A percentile compares a stretch with the other conserved stretches of the same genome.
These are phyloP conservation scores for Malurus elegans DNA, from an alignment of 2,113 vertebrate species.

Conservation along the genomic window DNA sequence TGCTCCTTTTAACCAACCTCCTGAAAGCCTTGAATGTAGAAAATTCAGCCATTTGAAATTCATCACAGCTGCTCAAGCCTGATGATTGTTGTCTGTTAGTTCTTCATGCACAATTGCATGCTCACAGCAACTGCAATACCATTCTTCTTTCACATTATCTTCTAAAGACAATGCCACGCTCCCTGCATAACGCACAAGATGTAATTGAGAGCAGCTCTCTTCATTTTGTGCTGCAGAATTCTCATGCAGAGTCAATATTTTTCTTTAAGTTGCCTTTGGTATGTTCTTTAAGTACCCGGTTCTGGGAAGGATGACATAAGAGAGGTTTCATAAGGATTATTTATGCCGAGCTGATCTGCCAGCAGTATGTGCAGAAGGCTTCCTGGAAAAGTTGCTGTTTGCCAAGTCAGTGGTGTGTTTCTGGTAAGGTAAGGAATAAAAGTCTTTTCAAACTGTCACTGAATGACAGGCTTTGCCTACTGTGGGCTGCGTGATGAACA, in stretches of 20 bases:
- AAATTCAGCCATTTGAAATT: conserved; percentile 9
- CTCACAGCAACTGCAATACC: not conserved
- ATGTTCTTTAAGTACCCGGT: not conserved
- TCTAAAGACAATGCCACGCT: not conserved
- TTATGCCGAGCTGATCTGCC: not conserved
- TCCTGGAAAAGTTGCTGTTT: conserved; percentile 12
- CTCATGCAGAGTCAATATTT: not conserved
- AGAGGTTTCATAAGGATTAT: not conserved
- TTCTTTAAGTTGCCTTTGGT: not conserved
- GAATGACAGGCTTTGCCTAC: conserved; percentile 26
- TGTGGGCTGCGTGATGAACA: not conserved
- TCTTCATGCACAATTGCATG: conserved; percentile 1
- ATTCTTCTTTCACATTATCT: not conserved
- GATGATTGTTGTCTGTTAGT: not conserved
- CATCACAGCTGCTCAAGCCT: not conserved
- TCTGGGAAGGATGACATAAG: not conserved
- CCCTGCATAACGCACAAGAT: not conserved
- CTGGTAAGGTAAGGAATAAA: conserved; percentile 18
- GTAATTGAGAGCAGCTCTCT: not conserved
- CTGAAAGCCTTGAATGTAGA: not conserved
- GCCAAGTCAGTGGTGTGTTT: not conserved
- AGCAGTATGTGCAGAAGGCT: not conserved
- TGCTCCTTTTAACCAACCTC: not conserved
- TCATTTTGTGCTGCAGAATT: not conserved
- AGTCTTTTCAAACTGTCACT: not conserved